phyloP scores from a whole-genome alignment of 1,140 invertebrate genomes.

The Drosophila mojavensis region DNA sequence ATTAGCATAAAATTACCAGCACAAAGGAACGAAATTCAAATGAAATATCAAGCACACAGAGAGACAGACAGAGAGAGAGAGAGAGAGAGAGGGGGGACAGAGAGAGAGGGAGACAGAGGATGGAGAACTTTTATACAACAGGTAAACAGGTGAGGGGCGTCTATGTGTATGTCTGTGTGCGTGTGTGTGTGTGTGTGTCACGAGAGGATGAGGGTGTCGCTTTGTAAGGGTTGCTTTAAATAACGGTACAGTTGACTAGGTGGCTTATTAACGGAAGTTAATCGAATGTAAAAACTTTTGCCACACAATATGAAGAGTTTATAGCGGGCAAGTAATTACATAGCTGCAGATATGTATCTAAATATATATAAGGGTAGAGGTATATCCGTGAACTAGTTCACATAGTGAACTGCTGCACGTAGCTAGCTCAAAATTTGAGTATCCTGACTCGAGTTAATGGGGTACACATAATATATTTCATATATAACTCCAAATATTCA shows the following conservation, averaged over 20 bases:
- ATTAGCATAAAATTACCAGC: conserved; percentile 16
- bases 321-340: too few species aligned
- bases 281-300: conserved; percentile 24
- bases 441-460: too few species aligned
- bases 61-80: background rate
- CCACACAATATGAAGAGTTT: too few species aligned
- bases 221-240: background rate
- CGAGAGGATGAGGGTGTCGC: background rate
- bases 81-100: background rate
- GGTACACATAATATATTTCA: too few species aligned
- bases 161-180: too few species aligned
- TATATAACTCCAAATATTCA: too few species aligned
- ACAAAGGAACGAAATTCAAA: conserved; percentile 9
- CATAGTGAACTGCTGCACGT: too few species aligned
- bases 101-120: background rate
- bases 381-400: too few species aligned
- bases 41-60: background rate
- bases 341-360: too few species aligned
- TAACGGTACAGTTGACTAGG: background rate
- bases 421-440: too few species aligned
- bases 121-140: conserved; percentile 4
- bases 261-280: conserved; percentile 27
- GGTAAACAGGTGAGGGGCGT: background rate
- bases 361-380: too few species aligned
- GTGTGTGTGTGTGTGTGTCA: background rate